Conservation (phyloP, 2,113 vertebrate genomes). For the Hyla sarda region DNA sequence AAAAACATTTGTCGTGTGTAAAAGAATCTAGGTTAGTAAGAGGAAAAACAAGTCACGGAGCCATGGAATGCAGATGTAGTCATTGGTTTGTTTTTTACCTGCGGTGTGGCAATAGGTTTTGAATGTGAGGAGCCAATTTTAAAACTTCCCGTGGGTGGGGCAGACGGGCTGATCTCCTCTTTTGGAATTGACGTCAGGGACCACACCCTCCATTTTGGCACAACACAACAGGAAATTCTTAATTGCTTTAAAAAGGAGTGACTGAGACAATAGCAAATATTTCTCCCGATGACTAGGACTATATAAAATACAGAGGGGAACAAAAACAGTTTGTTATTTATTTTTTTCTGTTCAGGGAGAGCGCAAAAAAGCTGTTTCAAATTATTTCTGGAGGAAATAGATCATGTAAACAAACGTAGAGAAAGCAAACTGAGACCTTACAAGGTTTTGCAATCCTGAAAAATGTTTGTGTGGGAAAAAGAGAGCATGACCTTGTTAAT, state of each 20-base stretch:
- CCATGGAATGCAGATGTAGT: conserved; percentile 9
- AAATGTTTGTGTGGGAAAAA: conserved; percentile 54
- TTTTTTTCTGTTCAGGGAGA: background rate
- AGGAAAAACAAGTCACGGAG: background rate
- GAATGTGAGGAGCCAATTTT: conserved; percentile 61
- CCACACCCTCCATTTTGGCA: conserved; percentile 65
- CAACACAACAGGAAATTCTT: conserved; percentile 70
- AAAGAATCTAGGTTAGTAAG: conserved; percentile 19
- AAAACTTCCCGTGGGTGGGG: conserved; percentile 67
- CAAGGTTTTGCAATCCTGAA: conserved; percentile 20
- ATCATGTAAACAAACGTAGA: conserved; percentile 35
- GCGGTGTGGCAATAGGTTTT: conserved; percentile 61
- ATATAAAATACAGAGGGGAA: background rate
- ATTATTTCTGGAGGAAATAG: conserved; percentile 48
- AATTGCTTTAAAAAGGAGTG: conserved; percentile 67
- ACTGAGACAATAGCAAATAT: conserved; percentile 63
- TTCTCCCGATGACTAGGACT: conserved; percentile 59
- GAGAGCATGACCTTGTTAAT: background rate
- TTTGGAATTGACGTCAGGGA: conserved; percentile 67
- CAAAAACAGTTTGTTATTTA: conserved; percentile 11
- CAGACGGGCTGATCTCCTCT: conserved; percentile 63
- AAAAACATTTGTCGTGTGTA: background rate
- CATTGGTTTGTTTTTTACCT: conserved; percentile 30
- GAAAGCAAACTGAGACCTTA: conserved; percentile 4
- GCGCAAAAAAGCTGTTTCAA: conserved; percentile 53